Conservation (phyloP, 1,140 invertebrate species). For the Hetaerina americana region DNA sequence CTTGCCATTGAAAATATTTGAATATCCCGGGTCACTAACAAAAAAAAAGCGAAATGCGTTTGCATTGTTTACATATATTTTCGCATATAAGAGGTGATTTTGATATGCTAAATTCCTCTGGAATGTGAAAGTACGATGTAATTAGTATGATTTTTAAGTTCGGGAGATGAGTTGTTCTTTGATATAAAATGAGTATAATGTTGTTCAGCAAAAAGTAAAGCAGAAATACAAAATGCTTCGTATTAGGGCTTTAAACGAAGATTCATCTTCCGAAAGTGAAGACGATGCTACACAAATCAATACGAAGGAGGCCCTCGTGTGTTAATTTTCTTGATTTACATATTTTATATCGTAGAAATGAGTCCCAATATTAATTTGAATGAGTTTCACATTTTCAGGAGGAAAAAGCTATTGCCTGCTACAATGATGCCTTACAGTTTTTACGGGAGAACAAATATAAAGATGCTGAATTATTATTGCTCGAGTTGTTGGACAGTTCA, state of each 20-base stretch:
- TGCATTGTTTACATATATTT: too few species aligned
- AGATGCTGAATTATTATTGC: conserved; percentile 44
- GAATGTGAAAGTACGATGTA: too few species aligned
- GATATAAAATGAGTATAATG: too few species aligned
- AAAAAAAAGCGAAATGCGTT: too few species aligned
- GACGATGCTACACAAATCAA: conserved; percentile 37
- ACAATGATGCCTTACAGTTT: conserved; percentile 48
- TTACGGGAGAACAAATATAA: conserved; percentile 40
- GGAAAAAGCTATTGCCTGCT: conserved; percentile 52
- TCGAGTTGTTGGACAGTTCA: conserved; percentile 47
- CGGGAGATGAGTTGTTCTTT: too few species aligned
- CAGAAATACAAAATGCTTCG: conserved; percentile 48
- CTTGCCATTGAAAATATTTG: too few species aligned
- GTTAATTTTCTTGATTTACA: conserved; percentile 5
- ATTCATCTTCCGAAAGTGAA: conserved; percentile 41
- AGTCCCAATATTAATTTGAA: background rate
- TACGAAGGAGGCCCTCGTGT: conserved; percentile 53
- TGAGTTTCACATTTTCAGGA: conserved; percentile 32
- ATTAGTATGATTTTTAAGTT: too few species aligned
- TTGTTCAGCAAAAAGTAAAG: too few species aligned
- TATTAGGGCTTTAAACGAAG: conserved; percentile 53
- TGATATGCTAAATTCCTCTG: too few species aligned
- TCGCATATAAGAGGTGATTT: too few species aligned
- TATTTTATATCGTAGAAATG: conserved; percentile 7
- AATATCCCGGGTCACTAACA: too few species aligned